phyloP scores from a whole-genome alignment of 2,113 vertebrate genomes.

The Coptodon rendalli region DNA sequence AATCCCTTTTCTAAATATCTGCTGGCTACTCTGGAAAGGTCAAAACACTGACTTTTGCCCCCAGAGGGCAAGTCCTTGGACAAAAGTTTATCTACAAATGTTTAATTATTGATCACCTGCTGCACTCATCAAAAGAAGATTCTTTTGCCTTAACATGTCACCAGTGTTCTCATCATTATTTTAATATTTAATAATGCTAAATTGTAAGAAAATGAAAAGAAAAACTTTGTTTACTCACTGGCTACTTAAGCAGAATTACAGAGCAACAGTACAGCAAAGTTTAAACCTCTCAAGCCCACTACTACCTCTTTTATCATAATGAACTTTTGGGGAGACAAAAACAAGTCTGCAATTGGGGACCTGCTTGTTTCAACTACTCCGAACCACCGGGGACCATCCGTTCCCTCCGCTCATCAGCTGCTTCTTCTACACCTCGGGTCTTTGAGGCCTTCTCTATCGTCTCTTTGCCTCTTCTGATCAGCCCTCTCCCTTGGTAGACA shows the following conservation, averaged over 20 bases:
- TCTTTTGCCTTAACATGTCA: neutral
- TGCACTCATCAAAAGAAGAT: neutral
- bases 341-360: slow-evolving; percentile 51
- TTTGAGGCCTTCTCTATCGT: slow-evolving; percentile 26
- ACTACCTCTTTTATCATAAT: slow-evolving; percentile 45
- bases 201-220: neutral
- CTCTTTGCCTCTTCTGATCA: slow-evolving; percentile 60
- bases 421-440: slow-evolving; percentile 42
- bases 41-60: neutral
- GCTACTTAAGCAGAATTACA: neutral
- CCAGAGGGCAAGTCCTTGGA: neutral
- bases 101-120: neutral
- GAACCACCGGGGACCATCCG: slow-evolving; percentile 49
- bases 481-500: slow-evolving; percentile 74
- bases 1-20: neutral
- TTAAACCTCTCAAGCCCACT: neutral
- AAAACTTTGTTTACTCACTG: neutral
- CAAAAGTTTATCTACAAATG: neutral
- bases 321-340: slow-evolving; percentile 43
- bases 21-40: neutral
- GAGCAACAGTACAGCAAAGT: neutral
- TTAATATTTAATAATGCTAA: neutral
- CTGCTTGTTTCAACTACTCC: slow-evolving; percentile 61
- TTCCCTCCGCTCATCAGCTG: slow-evolving; percentile 41
- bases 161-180: neutral